Base-by-base conservation (phyloP, 2,797 vertebrate genomes). In the Heliangelus exortis region DNA sequence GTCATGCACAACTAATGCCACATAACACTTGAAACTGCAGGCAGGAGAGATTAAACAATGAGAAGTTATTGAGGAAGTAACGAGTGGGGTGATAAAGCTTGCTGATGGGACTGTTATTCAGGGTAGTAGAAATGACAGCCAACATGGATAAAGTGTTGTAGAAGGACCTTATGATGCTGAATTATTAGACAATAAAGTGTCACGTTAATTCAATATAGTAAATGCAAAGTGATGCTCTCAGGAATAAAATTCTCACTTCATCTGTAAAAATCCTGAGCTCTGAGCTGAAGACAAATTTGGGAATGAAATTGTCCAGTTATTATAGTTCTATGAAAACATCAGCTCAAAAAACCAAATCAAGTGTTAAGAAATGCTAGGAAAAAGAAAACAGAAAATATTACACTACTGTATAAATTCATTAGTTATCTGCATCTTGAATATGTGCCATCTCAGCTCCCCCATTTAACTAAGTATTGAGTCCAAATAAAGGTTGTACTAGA, bases 1-100 rank as follows among this genome's bases (percentile, higher is more conserved):
- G 58, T 89, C 43, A 45, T 65, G 45, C 22, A 74, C 80, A 86
- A 54, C 29, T 90, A 63, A 36, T 87, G 71, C 36, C 59, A 88
- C 68, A 88, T 90, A 84, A 50, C 18, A 34, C n/a, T 73, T 84
- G 76, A 92, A 92, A 90, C 55, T 84, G 74, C 77, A 91, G 88
- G 77, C 48, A 55, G 63, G 48, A 87, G 85, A 86, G 77, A 87
- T 96, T 92, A 93, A 96, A 94, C 74, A 90, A 89, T 92, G 90
- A 91, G 89, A 41, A 84, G 67, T 79, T 92, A 34, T 9, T 61
- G 67, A 72, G 54, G 68, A 93, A 53, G 67, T 29, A 22, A 73
- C 71, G 77, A 74, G 69, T 31, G 33, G 53, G 25, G 48, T 82
- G 55, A 90, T 95, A 95, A 93, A 96, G 31, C 71, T 87, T 63